Base-by-base conservation (phyloP, 2,113 vertebrate genomes). In the Myiozetetes cayanensis region DNA sequence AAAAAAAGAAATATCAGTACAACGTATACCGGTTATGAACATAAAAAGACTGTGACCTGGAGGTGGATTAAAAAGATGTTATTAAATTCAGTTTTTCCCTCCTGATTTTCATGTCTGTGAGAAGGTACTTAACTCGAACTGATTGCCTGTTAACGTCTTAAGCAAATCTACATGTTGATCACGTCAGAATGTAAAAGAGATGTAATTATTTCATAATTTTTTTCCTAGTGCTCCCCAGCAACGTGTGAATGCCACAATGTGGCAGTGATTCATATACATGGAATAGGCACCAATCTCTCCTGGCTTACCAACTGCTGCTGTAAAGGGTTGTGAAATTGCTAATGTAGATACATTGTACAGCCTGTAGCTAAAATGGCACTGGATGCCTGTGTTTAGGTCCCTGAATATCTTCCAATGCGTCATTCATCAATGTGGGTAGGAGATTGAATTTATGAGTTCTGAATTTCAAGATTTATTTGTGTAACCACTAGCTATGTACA, bases 391-490 rank as follows among this genome's bases (percentile, higher is more conserved):
- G 23, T 56, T 92, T 90, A 80, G 16, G 84, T 81, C 67, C 24
- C 43, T 84, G 68, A 81, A 67, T 88, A 75, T 90, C 61, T 87
- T 90, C 46, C 30, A 89, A 47, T 55, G 28, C 70, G 55, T 62
- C 73, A 71, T 55, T 89, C 56, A 49, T 12, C 28, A 25, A 28
- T 6, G 1, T 43, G 74, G 6, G 4, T 16, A 76, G 37, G 46
- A 87, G 46, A 85, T 22, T 49, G 44, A 90, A 80, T 86, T 87
- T 52, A 47, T 1, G 4, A 89, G 56, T 49, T 71, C 44, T 53
- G 65, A 84, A 90, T 87, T 74, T 87, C 39, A 84, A 86, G 58
- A 63, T 71, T 88, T 85, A 83, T 88, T 88, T 88, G 41, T 88
- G 39, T 63, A 74, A 83, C 56, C 13, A 66, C 30, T 61, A 66